Percentiles rank a stretch among this genome's conserved stretches.
These are phyloP conservation scores for Drosophila yakuba DNA, from an alignment of 1,140 invertebrate genomes.

Conservation along the genomic window DNA sequence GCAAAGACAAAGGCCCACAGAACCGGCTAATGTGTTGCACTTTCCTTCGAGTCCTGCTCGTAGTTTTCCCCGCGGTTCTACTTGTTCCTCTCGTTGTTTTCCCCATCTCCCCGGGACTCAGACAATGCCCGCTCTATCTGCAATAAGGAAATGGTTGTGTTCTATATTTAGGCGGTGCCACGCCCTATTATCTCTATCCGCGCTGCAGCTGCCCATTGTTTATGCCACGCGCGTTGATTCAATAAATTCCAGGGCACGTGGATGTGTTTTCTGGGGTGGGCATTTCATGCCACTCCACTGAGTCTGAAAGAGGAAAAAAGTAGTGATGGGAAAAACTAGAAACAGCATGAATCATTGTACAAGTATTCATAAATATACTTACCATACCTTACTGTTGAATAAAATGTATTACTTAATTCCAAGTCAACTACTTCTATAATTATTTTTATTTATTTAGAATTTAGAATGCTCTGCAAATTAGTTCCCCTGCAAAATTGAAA, in stretches of 20 bases:
- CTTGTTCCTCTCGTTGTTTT: background rate
- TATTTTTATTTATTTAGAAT: no score
- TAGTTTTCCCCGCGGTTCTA: background rate
- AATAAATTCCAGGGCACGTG: constrained; percentile 56
- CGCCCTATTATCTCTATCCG: constrained; percentile 40
- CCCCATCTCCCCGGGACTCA: constrained; percentile 19
- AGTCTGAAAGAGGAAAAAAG: background rate
- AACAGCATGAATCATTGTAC: no score
- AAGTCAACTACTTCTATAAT: no score
- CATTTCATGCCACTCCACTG: constrained; percentile 17
- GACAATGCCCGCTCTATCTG: constrained; percentile 38
- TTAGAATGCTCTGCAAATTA: background rate
- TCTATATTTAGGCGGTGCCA: constrained; percentile 61
- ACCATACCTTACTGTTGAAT: no score
- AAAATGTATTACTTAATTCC: no score
- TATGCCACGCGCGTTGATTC: constrained; percentile 70
- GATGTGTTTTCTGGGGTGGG: constrained; percentile 35
- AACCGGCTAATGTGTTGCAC: constrained; percentile 72
- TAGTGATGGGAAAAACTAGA: no score
- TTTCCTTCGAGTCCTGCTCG: constrained; percentile 35
- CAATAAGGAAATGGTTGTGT: constrained; percentile 47
- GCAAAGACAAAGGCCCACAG: constrained; percentile 57
- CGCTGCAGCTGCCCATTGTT: constrained; percentile 52
- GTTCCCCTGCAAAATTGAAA: background rate
- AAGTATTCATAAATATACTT: no score